Evolutionary conservation across 2,888 invertebrate species (phyloP), one percentile per base, ranked within the genome.

Genomic region (Lydus trimaculatus): DNA sequence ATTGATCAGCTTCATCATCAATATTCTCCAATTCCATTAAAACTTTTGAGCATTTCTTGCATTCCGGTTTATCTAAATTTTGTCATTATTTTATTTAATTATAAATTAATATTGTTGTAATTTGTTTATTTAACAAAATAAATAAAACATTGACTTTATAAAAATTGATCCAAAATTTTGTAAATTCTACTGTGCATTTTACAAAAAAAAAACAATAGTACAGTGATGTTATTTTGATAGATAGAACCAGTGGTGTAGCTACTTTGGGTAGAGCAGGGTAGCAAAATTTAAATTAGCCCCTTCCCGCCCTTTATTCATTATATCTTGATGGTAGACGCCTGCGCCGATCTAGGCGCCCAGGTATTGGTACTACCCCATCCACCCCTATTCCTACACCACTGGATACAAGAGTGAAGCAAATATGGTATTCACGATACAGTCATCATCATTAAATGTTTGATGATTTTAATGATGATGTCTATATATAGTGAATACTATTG

Each of bases 1-100:
- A 89, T 84, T 96, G 95, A 86, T 96, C 96, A 39, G 96, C 96
- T 85, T 97, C 96, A 81, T 97, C 96, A 83, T 96, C 96, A 83
- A 97, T 96, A 87, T 96, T 96, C 86, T 97, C 96, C 85, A 97
- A 85, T 86, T 96, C 96, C 86, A 94, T 92, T 73, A 96, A 88
- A 66, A 95, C 96, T 86, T 94, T 96, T 70, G 94, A 91, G 84
- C 96, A 96, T 87, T 94, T 95, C 84, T 95, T 94, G 88, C 96
- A 96, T 85, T 95, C 95, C 66, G 94, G 94, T 85, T 95, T 96
- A 87, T 96, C 97, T 97, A 89, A 31, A 73, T 65, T 66, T 66
- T 66, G 64, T 59, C 56, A 48, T n/a, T n/a, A n/a, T n/a, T n/a
- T n/a, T n/a, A n/a, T n/a, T n/a, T n/a, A n/a, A n/a, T n/a, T n/a